These are phyloP conservation scores for Thaumetopoea pityocampa DNA, from an alignment of 1,140 invertebrate species.

Conservation along the genomic window DNA sequence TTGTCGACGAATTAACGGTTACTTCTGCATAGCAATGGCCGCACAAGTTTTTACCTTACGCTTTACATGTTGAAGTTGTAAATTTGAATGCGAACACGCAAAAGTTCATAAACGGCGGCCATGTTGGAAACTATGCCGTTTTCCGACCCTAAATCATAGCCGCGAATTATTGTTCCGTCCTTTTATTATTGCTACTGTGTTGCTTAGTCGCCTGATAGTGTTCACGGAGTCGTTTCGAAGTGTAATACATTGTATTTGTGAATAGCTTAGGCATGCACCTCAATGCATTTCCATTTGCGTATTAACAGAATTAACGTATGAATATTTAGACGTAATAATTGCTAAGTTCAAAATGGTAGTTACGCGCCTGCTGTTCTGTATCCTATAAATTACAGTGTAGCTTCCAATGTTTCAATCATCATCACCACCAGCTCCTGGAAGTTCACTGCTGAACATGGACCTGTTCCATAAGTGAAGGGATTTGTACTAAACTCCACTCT, in stretches of 20 bases:
- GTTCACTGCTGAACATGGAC: too few relatives aligned
- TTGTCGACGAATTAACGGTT: conserved; percentile 15
- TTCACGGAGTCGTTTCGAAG: conserved; percentile 22
- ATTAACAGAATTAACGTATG: too few relatives aligned
- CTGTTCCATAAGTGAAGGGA: too few relatives aligned
- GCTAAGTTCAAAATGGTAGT: too few relatives aligned
- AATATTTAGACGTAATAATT: too few relatives aligned
- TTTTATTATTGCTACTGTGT: conserved; percentile 29
- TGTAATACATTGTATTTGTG: conserved; percentile 1
- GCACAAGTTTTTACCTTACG: conserved; percentile 12
- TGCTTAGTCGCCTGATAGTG: conserved; percentile 21
- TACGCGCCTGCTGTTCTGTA: too few relatives aligned
- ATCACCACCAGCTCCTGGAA: too few relatives aligned
- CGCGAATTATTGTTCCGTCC: conserved; percentile 24
- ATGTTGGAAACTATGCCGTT: conserved; percentile 24
- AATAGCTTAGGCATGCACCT: background rate
- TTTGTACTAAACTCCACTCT: too few relatives aligned
- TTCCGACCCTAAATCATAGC: conserved; percentile 35
- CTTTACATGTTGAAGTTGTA: conserved; percentile 7
- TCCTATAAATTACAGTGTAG: background rate
- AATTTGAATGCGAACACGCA: conserved; percentile 9
- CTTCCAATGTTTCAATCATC: too few relatives aligned
- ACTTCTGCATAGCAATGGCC: conserved; percentile 9
- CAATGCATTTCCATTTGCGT: conserved; percentile 6
- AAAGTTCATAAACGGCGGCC: conserved; percentile 23